These are phyloP conservation scores for Epicauta chinensis DNA, from an alignment of 1,140 invertebrate species.

Conservation along the genomic window DNA sequence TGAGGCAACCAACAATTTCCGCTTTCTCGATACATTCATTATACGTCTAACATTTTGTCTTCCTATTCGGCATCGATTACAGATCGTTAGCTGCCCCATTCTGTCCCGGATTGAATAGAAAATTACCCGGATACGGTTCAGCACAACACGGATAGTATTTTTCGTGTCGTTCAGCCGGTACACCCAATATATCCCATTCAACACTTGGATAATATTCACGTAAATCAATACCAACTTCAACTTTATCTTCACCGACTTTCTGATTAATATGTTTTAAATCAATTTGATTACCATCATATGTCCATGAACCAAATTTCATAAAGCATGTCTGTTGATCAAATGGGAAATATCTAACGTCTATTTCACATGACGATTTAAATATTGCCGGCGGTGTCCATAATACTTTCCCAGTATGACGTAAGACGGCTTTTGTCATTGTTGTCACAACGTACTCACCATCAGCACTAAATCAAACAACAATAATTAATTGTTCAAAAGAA, in stretches of 20 bases:
- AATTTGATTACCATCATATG: slow-evolving; percentile 94
- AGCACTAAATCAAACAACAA: slow-evolving; percentile 57
- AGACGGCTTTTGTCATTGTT: slow-evolving; percentile 95
- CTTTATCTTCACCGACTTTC: slow-evolving; percentile 68
- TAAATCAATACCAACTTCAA: slow-evolving; percentile 86
- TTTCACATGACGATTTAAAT: slow-evolving; percentile 97
- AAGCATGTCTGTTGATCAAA: slow-evolving; percentile 96
- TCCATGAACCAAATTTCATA: slow-evolving; percentile 98
- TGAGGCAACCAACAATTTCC: too few relatives aligned
- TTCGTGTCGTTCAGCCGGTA: slow-evolving; percentile 83
- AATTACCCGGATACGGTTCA: slow-evolving; percentile 75
- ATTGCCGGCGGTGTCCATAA: slow-evolving; percentile 92
- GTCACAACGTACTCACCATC: slow-evolving; percentile 98
- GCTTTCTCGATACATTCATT: too few relatives aligned
- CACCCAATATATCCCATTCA: slow-evolving; percentile 95
- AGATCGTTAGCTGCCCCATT: too few relatives aligned
- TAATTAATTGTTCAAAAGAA: not conserved
- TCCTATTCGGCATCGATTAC: too few relatives aligned
- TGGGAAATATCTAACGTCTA: slow-evolving; percentile 93
- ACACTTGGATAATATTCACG: slow-evolving; percentile 92
- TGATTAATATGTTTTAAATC: slow-evolving; percentile 88
- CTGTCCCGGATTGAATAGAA: too few relatives aligned
- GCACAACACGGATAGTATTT: slow-evolving; percentile 85
- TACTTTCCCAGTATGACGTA: slow-evolving; percentile 83
- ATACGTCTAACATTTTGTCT: too few relatives aligned